A percentile compares a stretch with the other conserved stretches of the same genome.
phyloP scores from a whole-genome alignment of 2,797 vertebrate species.

The Mormyrus hasselquistii region DNA sequence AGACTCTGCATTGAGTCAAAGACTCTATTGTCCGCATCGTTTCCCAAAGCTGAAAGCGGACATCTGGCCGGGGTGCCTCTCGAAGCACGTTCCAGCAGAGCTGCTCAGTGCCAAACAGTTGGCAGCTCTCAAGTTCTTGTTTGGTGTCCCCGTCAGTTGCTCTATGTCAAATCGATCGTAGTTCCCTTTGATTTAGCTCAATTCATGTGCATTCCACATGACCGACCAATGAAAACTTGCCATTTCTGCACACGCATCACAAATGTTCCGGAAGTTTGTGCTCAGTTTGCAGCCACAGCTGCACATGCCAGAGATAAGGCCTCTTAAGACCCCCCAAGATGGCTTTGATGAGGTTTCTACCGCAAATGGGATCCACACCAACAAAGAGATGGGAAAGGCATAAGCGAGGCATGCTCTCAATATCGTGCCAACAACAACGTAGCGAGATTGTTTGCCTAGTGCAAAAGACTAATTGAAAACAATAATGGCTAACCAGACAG shows the following conservation, averaged over 20 bases:
- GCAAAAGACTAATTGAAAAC: background rate
- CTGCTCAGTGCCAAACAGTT: conserved; percentile 7
- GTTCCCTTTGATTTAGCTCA: background rate
- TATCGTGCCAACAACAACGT: background rate
- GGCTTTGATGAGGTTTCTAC: background rate
- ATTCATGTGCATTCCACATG: background rate
- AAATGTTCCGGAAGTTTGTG: background rate
- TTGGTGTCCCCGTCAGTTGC: background rate
- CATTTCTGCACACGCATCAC: background rate
- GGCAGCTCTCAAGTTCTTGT: background rate
- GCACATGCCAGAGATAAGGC: background rate
- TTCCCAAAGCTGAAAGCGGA: conserved; percentile 11
- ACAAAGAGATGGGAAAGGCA: background rate
- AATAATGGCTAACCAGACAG: background rate
- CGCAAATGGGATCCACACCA: background rate
- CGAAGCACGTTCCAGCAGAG: background rate
- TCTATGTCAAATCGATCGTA: background rate
- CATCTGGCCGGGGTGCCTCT: background rate
- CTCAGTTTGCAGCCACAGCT: background rate
- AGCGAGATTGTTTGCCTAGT: background rate
- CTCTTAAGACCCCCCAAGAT: background rate
- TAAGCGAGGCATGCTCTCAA: background rate
- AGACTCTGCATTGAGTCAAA: conserved; percentile 36
- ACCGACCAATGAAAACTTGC: background rate
- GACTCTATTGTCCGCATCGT: conserved; percentile 33